These are phyloP conservation scores for Eptesicus fuscus DNA, from an alignment of 2,113 vertebrate genomes.

Conservation along the genomic window DNA sequence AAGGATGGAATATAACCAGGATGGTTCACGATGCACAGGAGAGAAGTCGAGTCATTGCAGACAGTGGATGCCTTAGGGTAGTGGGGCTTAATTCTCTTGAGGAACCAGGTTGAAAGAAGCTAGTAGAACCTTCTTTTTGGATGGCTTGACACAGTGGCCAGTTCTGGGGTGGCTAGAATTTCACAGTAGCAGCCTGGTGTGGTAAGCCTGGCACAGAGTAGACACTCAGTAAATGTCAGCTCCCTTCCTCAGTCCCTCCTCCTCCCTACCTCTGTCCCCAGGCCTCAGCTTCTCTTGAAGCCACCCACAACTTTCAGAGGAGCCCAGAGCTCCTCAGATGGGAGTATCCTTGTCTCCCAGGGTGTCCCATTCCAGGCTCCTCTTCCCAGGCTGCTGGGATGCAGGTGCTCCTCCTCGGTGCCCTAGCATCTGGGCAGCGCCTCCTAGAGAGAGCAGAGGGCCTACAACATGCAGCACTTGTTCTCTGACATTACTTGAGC, in stretches of 20 bases:
- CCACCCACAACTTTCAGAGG: neutral
- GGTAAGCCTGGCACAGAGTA: neutral
- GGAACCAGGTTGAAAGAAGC: neutral
- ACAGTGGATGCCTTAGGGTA: neutral
- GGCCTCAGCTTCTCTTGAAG: neutral
- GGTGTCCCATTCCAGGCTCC: neutral
- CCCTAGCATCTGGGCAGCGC: neutral
- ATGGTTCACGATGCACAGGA: neutral
- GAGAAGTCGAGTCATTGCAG: neutral
- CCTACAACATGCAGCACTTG: neutral
- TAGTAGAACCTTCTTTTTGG: neutral
- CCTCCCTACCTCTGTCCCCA: neutral
- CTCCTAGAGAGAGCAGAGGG: neutral
- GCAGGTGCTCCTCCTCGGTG: neutral
- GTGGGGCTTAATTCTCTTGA: neutral
- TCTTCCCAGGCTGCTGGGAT: neutral
- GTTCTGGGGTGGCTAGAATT: neutral
- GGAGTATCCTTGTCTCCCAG: neutral
- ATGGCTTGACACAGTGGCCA: neutral
- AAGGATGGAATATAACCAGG: neutral
- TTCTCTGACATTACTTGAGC: neutral
- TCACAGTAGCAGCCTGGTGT: neutral
- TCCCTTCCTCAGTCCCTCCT: neutral
- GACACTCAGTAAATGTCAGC: neutral
- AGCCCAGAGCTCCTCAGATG: neutral